Conservation (phyloP, 2,797 vertebrate genomes). For the Scomberomorus guttatus region DNA sequence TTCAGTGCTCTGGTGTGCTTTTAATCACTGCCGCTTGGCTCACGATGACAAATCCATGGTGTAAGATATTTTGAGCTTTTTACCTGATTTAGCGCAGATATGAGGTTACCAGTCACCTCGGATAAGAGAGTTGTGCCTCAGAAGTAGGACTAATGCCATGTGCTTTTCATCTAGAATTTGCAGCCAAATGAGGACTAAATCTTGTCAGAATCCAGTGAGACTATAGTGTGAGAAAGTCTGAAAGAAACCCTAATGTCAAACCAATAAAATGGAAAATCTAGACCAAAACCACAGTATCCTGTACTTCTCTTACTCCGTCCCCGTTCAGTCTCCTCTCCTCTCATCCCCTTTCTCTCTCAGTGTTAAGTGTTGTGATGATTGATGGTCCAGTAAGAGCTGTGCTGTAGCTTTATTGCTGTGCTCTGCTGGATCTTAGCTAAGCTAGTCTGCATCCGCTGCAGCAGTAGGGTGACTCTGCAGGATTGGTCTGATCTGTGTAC, state of each 20-base stretch:
- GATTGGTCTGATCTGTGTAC: conserved; percentile 25
- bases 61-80: conserved; percentile 59
- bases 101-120: neutral
- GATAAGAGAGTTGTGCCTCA: neutral
- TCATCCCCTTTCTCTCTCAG: neutral
- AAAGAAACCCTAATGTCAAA: conserved; percentile 1
- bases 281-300: neutral
- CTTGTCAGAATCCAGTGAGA: conserved; percentile 2
- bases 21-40: conserved; percentile 30
- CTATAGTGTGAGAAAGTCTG: neutral
- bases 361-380: conserved; percentile 22
- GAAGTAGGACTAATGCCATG: neutral
- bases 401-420: conserved; percentile 40
- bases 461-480: conserved; percentile 68
- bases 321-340: neutral
- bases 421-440: conserved; percentile 47
- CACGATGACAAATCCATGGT: conserved; percentile 33
- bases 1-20: conserved; percentile 17
- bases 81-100: conserved; percentile 56
- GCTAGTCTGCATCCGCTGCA: conserved; percentile 51
- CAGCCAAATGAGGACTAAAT: conserved; percentile 27
- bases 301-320: neutral
- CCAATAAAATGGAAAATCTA: neutral
- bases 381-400: conserved; percentile 25
- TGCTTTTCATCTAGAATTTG: conserved; percentile 4